Evolutionary conservation across 2,888 invertebrate genomes (phyloP).

Genomic region (Trichogramma dendrolimi): DNA sequence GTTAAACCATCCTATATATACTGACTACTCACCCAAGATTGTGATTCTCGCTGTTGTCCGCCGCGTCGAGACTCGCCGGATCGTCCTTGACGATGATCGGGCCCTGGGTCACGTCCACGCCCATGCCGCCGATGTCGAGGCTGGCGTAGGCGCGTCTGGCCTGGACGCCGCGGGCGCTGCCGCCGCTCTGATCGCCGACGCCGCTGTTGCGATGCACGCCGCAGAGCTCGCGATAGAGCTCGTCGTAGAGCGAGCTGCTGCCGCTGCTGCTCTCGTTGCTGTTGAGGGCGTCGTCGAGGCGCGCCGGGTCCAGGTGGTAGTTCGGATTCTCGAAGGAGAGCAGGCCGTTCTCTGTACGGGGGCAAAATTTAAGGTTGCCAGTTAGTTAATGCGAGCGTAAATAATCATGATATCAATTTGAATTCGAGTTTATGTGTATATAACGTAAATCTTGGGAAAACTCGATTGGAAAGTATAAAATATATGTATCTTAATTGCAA

Average conservation of each 20-base stretch:
- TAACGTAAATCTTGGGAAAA: no score
- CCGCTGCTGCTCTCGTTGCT: slow-evolving; percentile 60
- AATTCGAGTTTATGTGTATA: no score
- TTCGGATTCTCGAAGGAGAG: slow-evolving; percentile 89
- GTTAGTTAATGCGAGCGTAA: not conserved
- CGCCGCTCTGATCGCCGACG: slow-evolving; percentile 56
- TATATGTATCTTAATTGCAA: no score
- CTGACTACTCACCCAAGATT: slow-evolving; percentile 55
- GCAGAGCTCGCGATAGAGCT: slow-evolving; percentile 63
- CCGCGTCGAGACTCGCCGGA: slow-evolving; percentile 49
- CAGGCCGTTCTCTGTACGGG: slow-evolving; percentile 76
- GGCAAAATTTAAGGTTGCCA: not conserved
- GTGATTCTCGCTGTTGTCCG: slow-evolving; percentile 52
- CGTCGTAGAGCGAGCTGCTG: slow-evolving; percentile 63
- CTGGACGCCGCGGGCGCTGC: slow-evolving; percentile 47
- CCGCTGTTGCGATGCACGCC: slow-evolving; percentile 52
- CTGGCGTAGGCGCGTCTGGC: slow-evolving; percentile 63
- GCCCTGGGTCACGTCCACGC: slow-evolving; percentile 63
- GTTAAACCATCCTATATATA: no score
- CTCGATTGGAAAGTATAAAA: no score
- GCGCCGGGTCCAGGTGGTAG: slow-evolving; percentile 76
- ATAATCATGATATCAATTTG: no score
- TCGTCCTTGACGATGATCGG: slow-evolving; percentile 55
- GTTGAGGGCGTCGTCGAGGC: slow-evolving; percentile 72
- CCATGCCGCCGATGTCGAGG: slow-evolving; percentile 67